Evolutionary conservation across 2,797 vertebrate genomes (phyloP).

Genomic region (Euthynnus affinis): DNA sequence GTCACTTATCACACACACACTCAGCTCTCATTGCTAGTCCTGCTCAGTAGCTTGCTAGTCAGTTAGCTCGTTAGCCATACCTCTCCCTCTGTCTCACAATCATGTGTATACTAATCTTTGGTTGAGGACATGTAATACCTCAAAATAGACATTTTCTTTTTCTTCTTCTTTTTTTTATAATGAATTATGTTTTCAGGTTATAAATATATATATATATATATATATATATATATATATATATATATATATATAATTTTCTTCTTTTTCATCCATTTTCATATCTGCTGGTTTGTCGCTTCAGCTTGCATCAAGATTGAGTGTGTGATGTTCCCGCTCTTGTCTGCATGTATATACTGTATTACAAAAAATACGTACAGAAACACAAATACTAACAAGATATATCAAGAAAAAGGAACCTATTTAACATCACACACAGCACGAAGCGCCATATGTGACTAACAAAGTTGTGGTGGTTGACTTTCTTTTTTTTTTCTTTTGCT

Average conservation of each 20-base stretch:
- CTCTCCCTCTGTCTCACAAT: constrained; percentile 60
- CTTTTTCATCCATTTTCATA: constrained; percentile 69
- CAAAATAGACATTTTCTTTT: constrained; percentile 42
- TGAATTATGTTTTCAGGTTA: constrained; percentile 50
- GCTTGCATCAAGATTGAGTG: constrained; percentile 72
- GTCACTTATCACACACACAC: constrained; percentile 72
- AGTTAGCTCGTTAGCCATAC: constrained; percentile 61
- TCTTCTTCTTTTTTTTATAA: constrained; percentile 33
- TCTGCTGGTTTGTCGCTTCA: constrained; percentile 68
- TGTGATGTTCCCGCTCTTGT: constrained; percentile 71
- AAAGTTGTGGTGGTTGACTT: constrained; percentile 69
- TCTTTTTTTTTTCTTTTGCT: constrained; percentile 15
- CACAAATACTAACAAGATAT: constrained; percentile 75
- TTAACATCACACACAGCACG: constrained; percentile 78
- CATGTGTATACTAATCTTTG: constrained; percentile 45
- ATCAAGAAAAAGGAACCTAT: constrained; percentile 76
- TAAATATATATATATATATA: constrained; percentile 7
- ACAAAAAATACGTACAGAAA: constrained; percentile 70
- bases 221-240: not conserved
- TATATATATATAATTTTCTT: constrained; percentile 11
- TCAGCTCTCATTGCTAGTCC: constrained; percentile 73
- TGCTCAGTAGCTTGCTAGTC: constrained; percentile 58
- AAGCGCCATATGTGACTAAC: constrained; percentile 78
- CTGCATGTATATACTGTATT: constrained; percentile 80
- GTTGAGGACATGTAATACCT: constrained; percentile 48